Base-by-base conservation (phyloP, 2,888 invertebrate species). In the Maniola hyperantus region DNA sequence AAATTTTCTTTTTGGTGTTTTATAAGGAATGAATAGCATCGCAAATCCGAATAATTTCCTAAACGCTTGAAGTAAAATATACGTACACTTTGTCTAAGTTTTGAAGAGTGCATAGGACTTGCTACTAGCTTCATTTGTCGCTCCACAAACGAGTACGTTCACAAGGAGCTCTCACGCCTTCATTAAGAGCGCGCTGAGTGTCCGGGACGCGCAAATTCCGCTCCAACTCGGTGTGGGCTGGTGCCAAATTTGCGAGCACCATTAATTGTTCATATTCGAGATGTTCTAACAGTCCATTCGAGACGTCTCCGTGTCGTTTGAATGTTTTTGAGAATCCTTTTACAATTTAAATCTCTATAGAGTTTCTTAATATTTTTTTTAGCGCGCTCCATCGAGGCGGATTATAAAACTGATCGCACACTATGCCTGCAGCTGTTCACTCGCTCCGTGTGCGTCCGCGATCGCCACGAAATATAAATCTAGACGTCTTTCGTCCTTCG, bases 171-270 rank as follows among this genome's bases (percentile, higher is more conserved):
- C 74, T 72, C 74, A 72, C 76, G 73, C 77, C 76, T 79, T 83
- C 83, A 84, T 83, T 83, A 83, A 80, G 74, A 70, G 75, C 55
- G 60, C 60, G 72, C 74, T 64, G 75, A 77, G 78, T 74, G 76
- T 75, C 75, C 74, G 73, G 73, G 75, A 76, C 71, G 76, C 74
- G 73, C 71, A 69, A 72, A 74, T 74, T 77, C 77, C 77, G 72
- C 74, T 73, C 72, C 68, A 77, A 80, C 80, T 77, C 75, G 72
- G 69, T 73, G 75, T 70, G 59, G 76, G 73, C 76, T 74, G 73
- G 76, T 81, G 82, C 83, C 79, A 80, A 82, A 80, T 81, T 78
- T 75, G 72, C 75, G 75, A 76, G 76, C 44, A 18, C 55, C 54
- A 54, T 79, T 80, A 81, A 80, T 78, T 77, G 76, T 74, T 74